Percentiles rank a stretch among this genome's conserved stretches.
phyloP scores from a whole-genome alignment of 2,113 vertebrate genomes.

The Edolisoma coerulescens region DNA sequence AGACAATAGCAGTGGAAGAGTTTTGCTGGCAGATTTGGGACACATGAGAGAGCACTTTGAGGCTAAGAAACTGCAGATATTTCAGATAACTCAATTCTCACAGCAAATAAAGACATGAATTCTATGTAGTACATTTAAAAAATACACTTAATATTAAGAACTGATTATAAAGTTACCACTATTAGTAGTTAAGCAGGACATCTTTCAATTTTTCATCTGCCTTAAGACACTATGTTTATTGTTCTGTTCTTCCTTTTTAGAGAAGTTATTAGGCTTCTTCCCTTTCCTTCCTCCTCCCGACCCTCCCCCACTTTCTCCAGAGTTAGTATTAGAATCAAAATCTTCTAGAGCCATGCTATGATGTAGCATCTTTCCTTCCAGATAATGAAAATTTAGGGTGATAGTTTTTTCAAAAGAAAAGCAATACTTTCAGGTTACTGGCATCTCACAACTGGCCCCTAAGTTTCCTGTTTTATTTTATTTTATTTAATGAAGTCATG shows the following conservation, averaged over 20 bases:
- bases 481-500: background rate
- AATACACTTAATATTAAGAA: background rate
- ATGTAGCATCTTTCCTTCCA: background rate
- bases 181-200: background rate
- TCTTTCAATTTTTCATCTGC: background rate
- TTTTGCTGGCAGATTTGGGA: constrained; percentile 38
- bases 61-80: background rate
- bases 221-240: background rate
- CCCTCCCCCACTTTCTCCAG: background rate
- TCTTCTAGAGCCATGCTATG: background rate
- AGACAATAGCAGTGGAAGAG: background rate
- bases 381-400: background rate
- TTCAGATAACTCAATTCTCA: background rate
- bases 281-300: background rate
- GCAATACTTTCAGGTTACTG: background rate
- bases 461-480: background rate
- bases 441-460: background rate
- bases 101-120: background rate
- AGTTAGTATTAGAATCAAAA: background rate
- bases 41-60: background rate
- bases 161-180: background rate
- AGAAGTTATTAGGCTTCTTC: background rate
- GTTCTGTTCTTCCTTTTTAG: background rate
- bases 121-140: background rate
- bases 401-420: background rate